These are phyloP conservation scores for zebrafish (Danio rerio) DNA, from an alignment of 2,113 vertebrate species.

Conservation along the genomic window DNA sequence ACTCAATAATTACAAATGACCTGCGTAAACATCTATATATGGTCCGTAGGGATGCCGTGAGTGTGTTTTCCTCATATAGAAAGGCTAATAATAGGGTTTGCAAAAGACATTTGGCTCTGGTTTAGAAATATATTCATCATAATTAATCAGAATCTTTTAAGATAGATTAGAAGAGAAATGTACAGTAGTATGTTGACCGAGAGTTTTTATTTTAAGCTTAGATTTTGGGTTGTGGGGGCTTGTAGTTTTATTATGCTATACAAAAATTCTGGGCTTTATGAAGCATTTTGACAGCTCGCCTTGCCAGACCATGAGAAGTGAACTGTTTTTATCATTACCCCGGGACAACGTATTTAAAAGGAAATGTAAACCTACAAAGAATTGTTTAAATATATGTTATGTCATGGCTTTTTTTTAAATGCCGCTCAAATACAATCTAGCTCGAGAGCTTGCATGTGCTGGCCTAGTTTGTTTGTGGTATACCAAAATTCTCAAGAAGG, in stretches of 20 bases:
- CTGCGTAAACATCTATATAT: conserved; percentile 10
- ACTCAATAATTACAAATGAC: conserved; percentile 16
- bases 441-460: conserved; percentile 60
- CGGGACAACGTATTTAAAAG: conserved; percentile 23
- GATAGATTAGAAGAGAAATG: background rate
- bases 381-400: conserved; percentile 46
- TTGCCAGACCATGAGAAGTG: conserved; percentile 44
- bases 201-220: background rate
- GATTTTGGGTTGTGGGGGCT: conserved; percentile 41
- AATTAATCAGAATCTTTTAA: background rate
- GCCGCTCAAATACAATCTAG: conserved; percentile 34
- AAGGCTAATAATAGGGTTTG: background rate
- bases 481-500: conserved; percentile 48
- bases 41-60: background rate
- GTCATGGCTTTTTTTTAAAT: conserved; percentile 27
- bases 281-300: conserved; percentile 63
- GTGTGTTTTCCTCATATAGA: background rate
- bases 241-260: conserved; percentile 57
- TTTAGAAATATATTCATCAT: background rate
- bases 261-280: conserved; percentile 54
- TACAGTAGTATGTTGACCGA: background rate
- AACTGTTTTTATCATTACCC: conserved; percentile 54
- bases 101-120: background rate
- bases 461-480: conserved; percentile 61
- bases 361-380: conserved; percentile 32